Percentiles rank a stretch among this genome's conserved stretches.
These are phyloP conservation scores for Cheilosia vulpina DNA, from an alignment of 2,888 invertebrate species.

Conservation along the genomic window DNA sequence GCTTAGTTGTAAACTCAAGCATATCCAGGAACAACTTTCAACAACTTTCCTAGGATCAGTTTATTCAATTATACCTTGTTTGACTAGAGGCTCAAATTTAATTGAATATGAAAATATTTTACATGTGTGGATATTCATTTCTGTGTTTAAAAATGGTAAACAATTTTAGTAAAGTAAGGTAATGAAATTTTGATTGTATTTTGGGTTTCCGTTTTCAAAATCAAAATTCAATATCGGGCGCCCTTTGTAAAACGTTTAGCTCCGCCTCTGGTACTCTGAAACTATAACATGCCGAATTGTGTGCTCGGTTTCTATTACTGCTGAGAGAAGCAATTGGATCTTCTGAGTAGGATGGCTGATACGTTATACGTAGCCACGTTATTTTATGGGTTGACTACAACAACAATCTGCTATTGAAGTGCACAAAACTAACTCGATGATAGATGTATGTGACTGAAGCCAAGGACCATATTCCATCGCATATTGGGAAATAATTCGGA, in stretches of 20 bases:
- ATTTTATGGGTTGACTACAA: constrained; percentile 27
- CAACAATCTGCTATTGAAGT: constrained; percentile 27
- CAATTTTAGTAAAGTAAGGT: too few species aligned
- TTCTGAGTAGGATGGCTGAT: constrained; percentile 10
- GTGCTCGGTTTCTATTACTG: constrained; percentile 18
- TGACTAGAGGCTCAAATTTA: too few species aligned
- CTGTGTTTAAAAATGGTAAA: too few species aligned
- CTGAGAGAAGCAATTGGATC: constrained; percentile 33
- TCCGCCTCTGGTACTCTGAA: constrained; percentile 3
- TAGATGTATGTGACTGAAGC: constrained; percentile 13
- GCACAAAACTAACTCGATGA: constrained; percentile 37
- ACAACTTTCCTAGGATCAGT: too few species aligned
- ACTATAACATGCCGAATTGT: not conserved
- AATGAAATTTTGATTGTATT: too few species aligned
- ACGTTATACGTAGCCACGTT: constrained; percentile 8
- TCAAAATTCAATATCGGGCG: too few species aligned
- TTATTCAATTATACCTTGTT: too few species aligned
- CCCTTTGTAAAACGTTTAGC: not conserved
- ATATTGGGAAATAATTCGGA: constrained; percentile 40
- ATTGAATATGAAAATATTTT: too few species aligned
- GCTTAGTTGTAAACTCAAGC: too few species aligned
- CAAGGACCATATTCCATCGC: constrained; percentile 30
- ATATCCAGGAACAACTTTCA: too few species aligned
- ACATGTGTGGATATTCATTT: too few species aligned
- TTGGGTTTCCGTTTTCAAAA: too few species aligned